phyloP scores from a whole-genome alignment of 2,113 vertebrate genomes.

The Delphinus delphis region DNA sequence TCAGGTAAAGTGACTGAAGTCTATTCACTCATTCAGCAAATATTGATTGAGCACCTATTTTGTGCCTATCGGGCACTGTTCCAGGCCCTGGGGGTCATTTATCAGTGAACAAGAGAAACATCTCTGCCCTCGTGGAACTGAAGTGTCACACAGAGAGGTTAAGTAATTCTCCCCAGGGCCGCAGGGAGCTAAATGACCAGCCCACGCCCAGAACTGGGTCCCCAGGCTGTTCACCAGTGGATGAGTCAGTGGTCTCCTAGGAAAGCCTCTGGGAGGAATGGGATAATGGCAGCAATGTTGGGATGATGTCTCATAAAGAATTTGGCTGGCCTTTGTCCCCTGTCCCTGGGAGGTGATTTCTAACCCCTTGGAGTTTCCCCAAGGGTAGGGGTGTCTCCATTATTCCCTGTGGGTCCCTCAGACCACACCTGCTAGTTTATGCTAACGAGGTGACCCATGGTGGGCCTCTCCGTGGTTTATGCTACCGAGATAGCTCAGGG shows the following conservation, averaged over 20 bases:
- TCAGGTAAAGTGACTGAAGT: neutral
- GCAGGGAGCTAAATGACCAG: neutral
- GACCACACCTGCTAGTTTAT: neutral
- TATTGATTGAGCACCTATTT: neutral
- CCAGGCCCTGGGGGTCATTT: neutral
- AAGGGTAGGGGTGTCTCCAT: neutral
- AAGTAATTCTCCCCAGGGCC: neutral
- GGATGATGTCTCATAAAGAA: neutral
- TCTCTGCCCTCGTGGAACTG: neutral
- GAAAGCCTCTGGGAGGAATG: rapidly evolving
- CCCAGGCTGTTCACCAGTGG: neutral
- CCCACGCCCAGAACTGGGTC: neutral
- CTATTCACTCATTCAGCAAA: neutral
- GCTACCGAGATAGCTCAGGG: neutral
- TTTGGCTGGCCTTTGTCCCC: neutral
- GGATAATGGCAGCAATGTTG: neutral
- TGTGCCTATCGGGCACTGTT: neutral
- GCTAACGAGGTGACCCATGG: neutral
- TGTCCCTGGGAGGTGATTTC: neutral
- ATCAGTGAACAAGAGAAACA: neutral
- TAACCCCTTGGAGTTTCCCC: neutral
- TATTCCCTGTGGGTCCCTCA: neutral
- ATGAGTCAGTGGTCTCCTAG: neutral
- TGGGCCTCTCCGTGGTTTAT: neutral
- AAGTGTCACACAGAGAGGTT: neutral